Percentiles rank a stretch among this genome's conserved stretches.
Evolutionary conservation across 2,797 vertebrate genomes (phyloP).

Genomic region (Thripadectes ignobilis): DNA sequence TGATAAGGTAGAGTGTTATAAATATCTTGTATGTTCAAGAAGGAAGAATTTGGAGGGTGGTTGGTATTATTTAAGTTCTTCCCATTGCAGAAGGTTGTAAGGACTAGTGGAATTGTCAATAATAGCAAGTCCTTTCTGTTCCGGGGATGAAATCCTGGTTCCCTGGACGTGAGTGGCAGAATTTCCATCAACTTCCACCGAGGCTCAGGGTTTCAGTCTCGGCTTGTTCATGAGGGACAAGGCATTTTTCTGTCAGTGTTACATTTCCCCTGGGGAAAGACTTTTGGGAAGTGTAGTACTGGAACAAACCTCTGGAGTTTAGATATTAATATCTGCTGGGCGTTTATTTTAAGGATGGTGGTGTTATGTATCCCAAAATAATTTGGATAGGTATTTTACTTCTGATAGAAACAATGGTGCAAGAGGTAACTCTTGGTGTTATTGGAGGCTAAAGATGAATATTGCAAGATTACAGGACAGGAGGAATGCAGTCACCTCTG

Average conservation of each 20-base stretch:
- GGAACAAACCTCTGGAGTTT: background rate
- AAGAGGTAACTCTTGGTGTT: background rate
- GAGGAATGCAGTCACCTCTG: background rate
- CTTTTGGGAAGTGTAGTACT: background rate
- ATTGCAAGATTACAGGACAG: background rate
- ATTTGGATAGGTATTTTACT: background rate
- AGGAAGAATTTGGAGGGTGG: background rate
- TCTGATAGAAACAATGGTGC: background rate
- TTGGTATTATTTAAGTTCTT: background rate
- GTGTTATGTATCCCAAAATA: background rate
- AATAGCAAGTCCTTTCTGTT: background rate
- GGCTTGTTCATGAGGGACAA: background rate
- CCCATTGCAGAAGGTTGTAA: accelerated
- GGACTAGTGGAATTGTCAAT: background rate
- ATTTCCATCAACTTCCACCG: background rate
- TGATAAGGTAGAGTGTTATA: background rate
- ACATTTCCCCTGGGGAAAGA: background rate
- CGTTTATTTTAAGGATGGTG: background rate
- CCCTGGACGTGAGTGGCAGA: background rate
- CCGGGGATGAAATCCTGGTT: background rate
- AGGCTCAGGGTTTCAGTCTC: background rate
- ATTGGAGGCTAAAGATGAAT: background rate
- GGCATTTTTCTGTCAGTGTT: background rate
- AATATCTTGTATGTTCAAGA: background rate
- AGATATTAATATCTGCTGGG: background rate